Conservation (phyloP, 92 coral and sea anemone species). For the Montipora capitata region DNA sequence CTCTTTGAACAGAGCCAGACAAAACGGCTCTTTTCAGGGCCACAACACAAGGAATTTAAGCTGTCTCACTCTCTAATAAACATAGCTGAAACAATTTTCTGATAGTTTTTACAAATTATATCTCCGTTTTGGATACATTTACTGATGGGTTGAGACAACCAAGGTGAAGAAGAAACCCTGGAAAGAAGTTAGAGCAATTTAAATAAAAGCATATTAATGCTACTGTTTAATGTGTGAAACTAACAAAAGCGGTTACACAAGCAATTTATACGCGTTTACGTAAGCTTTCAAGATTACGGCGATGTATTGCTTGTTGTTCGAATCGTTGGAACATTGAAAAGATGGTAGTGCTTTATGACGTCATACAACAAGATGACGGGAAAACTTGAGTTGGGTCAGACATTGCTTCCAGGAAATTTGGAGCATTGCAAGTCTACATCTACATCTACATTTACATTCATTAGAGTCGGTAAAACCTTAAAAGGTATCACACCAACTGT, state of each 20-base stretch:
- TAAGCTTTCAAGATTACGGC: conserved; percentile 13
- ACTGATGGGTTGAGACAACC: too few relatives aligned
- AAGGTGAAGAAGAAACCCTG: neutral
- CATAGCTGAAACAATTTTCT: too few relatives aligned
- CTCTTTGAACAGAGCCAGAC: too few relatives aligned
- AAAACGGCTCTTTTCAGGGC: too few relatives aligned
- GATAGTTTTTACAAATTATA: too few relatives aligned
- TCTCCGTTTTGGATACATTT: too few relatives aligned
- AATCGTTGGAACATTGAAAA: neutral
- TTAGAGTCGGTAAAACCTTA: too few relatives aligned
- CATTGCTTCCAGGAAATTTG: neutral
- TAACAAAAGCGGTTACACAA: neutral
- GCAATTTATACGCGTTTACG: neutral
- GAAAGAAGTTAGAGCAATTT: neutral
- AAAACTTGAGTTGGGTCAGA: neutral
- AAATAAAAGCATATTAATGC: conserved; percentile 1
- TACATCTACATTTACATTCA: too few relatives aligned
- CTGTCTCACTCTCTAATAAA: too few relatives aligned
- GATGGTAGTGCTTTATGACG: neutral
- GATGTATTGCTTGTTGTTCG: neutral
- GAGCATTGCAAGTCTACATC: neutral
- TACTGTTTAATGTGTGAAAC: neutral
- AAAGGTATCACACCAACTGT: too few relatives aligned
- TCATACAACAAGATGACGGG: neutral
- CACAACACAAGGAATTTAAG: too few relatives aligned